Percentiles rank a stretch among this genome's conserved stretches.
These are phyloP conservation scores for Oligia strigilis DNA, from an alignment of 2,888 invertebrate species.

Conservation along the genomic window DNA sequence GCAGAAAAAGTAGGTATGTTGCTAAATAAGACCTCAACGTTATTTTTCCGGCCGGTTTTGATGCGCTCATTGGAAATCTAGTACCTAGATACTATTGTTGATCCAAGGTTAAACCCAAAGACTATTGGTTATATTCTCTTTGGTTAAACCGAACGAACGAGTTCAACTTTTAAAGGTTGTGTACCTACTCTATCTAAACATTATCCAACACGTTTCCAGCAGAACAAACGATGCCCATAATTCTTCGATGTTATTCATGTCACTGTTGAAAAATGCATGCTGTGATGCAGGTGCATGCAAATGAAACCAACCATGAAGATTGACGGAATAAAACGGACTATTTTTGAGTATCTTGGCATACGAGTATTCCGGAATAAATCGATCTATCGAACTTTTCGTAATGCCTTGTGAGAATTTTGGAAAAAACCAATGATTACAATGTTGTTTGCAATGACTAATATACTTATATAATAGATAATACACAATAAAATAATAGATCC, in stretches of 20 bases:
- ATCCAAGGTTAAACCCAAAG: background rate
- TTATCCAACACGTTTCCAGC: conserved; percentile 6
- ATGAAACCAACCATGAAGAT: conserved; percentile 38
- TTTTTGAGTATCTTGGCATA: conserved; percentile 5
- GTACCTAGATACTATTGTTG: background rate
- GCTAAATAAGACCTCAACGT: background rate
- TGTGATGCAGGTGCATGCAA: conserved; percentile 37
- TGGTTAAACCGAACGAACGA: background rate
- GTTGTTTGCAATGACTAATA: background rate
- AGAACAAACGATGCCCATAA: conserved; percentile 25
- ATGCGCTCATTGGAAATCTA: background rate
- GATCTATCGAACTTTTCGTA: background rate
- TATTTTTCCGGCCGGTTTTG: background rate
- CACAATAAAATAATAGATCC: conserved; percentile 25
- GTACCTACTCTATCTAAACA: background rate
- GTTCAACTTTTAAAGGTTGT: background rate
- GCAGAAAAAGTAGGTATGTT: background rate
- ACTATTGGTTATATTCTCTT: too few species aligned
- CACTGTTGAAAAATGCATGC: conserved; percentile 60
- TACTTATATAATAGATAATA: too few species aligned
- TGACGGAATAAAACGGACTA: conserved; percentile 23
- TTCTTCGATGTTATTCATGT: conserved; percentile 46
- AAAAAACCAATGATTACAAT: too few species aligned
- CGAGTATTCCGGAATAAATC: too few species aligned
- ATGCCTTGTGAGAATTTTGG: background rate